Evolutionary conservation across 2,888 invertebrate genomes (phyloP).

Genomic region (Coenonympha glycerion): DNA sequence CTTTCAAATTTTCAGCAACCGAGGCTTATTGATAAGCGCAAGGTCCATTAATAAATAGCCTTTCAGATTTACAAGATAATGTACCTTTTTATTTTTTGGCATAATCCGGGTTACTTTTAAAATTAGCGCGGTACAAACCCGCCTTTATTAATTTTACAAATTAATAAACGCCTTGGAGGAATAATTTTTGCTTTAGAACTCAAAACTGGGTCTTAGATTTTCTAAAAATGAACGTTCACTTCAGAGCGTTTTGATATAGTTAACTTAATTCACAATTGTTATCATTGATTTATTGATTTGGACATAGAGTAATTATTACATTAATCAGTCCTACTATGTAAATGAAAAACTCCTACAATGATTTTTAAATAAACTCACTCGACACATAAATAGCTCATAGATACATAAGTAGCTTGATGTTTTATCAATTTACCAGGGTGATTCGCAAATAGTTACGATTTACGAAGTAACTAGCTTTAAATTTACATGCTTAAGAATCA

Average conservation of each 20-base stretch:
- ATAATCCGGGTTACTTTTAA: background rate
- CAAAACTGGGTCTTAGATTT: background rate
- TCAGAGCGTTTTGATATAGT: too few species aligned
- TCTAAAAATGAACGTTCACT: background rate
- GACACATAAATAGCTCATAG: too few species aligned
- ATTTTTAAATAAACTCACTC: too few species aligned
- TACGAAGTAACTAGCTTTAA: background rate
- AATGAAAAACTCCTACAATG: too few species aligned
- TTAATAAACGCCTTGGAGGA: background rate
- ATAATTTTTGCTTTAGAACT: background rate
- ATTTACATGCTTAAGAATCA: background rate
- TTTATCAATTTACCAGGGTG: too few species aligned
- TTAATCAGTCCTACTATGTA: too few species aligned
- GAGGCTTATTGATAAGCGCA: constrained; percentile 15
- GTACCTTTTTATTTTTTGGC: background rate
- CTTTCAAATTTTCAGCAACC: constrained; percentile 15
- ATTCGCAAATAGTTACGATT: too few species aligned
- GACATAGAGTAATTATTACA: too few species aligned
- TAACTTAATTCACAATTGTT: too few species aligned
- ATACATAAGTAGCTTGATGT: too few species aligned
- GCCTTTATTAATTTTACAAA: background rate
- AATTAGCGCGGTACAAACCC: background rate
- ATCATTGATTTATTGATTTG: too few species aligned
- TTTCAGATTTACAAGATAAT: constrained; percentile 11
- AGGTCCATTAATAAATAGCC: constrained; percentile 17